Conservation (phyloP, 2,797 vertebrate species). For the Sarcoramphus papa region DNA sequence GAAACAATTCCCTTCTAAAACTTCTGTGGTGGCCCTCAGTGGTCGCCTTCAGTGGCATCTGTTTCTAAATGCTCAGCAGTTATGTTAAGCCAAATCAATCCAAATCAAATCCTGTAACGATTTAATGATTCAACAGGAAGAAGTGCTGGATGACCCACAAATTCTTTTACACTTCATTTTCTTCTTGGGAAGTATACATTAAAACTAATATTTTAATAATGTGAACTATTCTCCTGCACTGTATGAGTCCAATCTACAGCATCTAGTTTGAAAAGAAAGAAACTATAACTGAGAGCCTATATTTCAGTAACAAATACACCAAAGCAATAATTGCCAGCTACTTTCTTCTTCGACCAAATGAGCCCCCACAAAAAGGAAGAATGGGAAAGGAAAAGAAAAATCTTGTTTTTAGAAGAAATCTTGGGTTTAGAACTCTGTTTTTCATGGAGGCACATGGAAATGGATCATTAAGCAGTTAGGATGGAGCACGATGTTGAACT, state of each 20-base stretch:
- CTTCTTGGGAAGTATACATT: not conserved
- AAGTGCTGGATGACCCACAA: not conserved
- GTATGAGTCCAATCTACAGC: not conserved
- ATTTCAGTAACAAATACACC: not conserved
- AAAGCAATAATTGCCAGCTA: not conserved
- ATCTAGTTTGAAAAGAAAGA: not conserved
- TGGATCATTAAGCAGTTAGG: not conserved
- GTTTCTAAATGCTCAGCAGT: not conserved
- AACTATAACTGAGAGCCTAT: not conserved
- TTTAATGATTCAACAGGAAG: not conserved
- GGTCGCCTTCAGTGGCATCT: not conserved
- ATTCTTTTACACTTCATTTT: constrained; percentile 23
- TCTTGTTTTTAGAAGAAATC: not conserved
- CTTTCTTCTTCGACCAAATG: not conserved
- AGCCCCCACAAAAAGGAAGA: not conserved
- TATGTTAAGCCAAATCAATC: not conserved
- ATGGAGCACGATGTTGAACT: not conserved
- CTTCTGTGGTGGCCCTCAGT: not conserved
- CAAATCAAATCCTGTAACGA: not conserved
- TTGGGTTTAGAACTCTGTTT: not conserved
- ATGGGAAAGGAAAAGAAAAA: not conserved
- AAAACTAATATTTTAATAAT: not conserved
- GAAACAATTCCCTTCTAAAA: not conserved
- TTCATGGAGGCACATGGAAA: not conserved
- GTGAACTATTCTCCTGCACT: not conserved